Conservation (phyloP, 2,888 invertebrate genomes). For the Sialis lutaria region DNA sequence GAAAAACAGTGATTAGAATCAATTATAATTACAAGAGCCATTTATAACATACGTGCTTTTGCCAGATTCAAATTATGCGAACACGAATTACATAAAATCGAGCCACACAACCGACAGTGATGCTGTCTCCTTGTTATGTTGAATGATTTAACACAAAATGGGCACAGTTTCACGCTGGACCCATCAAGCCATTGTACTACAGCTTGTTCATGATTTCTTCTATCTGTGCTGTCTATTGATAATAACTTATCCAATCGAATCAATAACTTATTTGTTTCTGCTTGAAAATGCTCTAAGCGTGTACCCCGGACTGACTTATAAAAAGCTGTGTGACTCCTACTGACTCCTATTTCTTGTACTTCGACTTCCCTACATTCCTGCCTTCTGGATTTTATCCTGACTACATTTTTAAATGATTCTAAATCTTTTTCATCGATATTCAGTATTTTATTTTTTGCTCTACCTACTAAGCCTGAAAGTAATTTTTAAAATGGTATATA, state of each 20-base stretch:
- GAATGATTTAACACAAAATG: slow-evolving; percentile 79
- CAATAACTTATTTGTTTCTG: slow-evolving; percentile 89
- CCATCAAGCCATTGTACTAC: slow-evolving; percentile 91
- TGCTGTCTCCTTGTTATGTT: slow-evolving; percentile 79
- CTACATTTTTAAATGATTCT: slow-evolving; percentile 36
- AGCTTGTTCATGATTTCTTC: slow-evolving; percentile 56
- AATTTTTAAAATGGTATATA: neutral
- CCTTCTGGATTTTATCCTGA: slow-evolving; percentile 17
- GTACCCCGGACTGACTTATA: slow-evolving; percentile 51
- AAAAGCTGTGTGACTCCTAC: slow-evolving; percentile 49
- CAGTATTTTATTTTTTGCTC: slow-evolving; percentile 75
- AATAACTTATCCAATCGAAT: slow-evolving; percentile 86
- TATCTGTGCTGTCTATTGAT: slow-evolving; percentile 45
- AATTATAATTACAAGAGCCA: neutral
- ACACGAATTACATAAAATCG: slow-evolving; percentile 83
- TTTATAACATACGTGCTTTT: slow-evolving; percentile 48
- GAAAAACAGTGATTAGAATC: neutral
- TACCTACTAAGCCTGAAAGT: slow-evolving; percentile 49
- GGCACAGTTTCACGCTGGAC: slow-evolving; percentile 73
- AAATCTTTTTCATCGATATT: slow-evolving; percentile 56
- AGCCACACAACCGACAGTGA: slow-evolving; percentile 90
- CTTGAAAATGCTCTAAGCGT: slow-evolving; percentile 72
- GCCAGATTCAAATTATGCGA: slow-evolving; percentile 67
- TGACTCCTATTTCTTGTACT: slow-evolving; percentile 46
- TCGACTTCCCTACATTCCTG: slow-evolving; percentile 24